Conservation (phyloP, 2,888 invertebrate genomes). For the Hirtodrosophila duncani region DNA sequence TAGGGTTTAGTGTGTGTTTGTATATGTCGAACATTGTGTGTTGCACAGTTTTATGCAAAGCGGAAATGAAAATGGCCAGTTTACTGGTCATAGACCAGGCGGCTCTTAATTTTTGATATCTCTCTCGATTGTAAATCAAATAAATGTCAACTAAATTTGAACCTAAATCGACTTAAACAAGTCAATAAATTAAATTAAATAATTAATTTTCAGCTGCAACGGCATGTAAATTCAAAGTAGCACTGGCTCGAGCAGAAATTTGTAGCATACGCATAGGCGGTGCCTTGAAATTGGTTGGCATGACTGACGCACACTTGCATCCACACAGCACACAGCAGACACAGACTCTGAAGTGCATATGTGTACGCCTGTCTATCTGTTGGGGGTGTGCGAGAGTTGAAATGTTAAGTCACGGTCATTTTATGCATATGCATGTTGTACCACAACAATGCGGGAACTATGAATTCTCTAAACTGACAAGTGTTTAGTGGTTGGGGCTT, state of each 20-base stretch:
- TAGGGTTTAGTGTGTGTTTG: too few relatives aligned
- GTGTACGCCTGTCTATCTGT: not conserved
- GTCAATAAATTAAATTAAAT: constrained; percentile 53
- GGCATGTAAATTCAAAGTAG: constrained; percentile 10
- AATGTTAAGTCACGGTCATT: constrained; percentile 45
- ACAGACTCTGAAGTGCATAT: not conserved
- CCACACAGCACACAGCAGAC: not conserved
- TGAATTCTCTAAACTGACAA: constrained; percentile 46
- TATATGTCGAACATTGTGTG: too few relatives aligned
- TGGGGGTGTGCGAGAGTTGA: constrained; percentile 15
- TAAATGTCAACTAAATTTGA: constrained; percentile 29
- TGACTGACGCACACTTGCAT: constrained; percentile 1
- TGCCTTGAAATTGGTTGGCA: constrained; percentile 36
- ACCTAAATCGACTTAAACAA: constrained; percentile 44
- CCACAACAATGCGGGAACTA: constrained; percentile 39
- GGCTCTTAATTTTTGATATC: constrained; percentile 24
- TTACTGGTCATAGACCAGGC: constrained; percentile 6
- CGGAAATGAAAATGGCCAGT: constrained; percentile 51
- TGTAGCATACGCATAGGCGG: constrained; percentile 50
- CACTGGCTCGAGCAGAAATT: constrained; percentile 20
- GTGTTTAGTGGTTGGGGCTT: constrained; percentile 37
- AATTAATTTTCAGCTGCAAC: constrained; percentile 37
- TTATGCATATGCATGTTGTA: constrained; percentile 51
- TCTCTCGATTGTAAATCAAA: constrained; percentile 33
- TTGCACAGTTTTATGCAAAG: too few relatives aligned